Percentiles rank a stretch among this genome's conserved stretches.
Conservation (phyloP, 2,113 vertebrate species). For the Edolisoma coerulescens region DNA sequence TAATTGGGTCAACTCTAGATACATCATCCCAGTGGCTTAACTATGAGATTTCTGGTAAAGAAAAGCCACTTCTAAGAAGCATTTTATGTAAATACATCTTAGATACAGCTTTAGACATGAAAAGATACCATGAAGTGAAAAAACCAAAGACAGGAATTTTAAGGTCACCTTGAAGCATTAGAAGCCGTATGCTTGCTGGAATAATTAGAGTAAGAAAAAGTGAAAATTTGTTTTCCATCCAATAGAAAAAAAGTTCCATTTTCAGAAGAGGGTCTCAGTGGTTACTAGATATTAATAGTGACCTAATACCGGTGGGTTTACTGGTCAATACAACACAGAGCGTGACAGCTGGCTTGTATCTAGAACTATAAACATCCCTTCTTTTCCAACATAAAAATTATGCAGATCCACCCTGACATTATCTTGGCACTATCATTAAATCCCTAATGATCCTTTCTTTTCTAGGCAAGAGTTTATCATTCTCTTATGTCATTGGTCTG, state of each 20-base stretch:
- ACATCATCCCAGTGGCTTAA: not conserved
- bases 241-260: not conserved
- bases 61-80: not conserved
- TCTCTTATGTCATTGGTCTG: not conserved
- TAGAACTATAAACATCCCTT: not conserved
- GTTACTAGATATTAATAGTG: not conserved
- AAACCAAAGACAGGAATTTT: not conserved
- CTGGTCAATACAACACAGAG: not conserved
- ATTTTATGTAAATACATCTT: not conserved
- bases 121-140: not conserved
- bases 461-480: not conserved
- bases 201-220: not conserved
- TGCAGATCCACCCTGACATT: not conserved
- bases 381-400: not conserved
- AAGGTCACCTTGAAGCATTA: not conserved
- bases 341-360: not conserved
- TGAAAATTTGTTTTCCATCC: not conserved
- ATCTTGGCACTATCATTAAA: not conserved
- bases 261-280: not conserved
- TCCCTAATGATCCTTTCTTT: not conserved
- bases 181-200: not conserved
- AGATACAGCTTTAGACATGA: not conserved
- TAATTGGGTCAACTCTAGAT: not conserved
- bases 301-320: not conserved
- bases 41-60: not conserved